Conservation (phyloP, 2,888 invertebrate species). For the Tetramorium bicarinatum region DNA sequence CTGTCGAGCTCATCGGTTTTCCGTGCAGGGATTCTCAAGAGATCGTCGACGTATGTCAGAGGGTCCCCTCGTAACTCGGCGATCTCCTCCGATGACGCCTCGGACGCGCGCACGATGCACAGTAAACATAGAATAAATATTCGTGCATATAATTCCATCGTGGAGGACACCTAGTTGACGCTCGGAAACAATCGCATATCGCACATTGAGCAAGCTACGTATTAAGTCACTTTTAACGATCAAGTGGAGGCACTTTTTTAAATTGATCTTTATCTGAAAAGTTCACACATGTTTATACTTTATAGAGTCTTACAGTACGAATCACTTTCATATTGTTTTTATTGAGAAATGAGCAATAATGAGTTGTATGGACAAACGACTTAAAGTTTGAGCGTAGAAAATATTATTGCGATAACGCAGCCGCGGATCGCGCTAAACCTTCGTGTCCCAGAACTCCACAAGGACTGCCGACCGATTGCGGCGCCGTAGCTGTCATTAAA, state of each 20-base stretch:
- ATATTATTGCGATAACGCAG: background rate
- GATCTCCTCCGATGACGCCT: background rate
- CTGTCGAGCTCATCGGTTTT: background rate
- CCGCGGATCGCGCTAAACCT: slow-evolving; percentile 26
- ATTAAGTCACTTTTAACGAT: background rate
- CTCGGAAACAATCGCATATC: slow-evolving; percentile 10
- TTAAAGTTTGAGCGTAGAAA: background rate
- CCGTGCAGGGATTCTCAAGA: background rate
- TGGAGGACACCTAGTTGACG: slow-evolving; percentile 20
- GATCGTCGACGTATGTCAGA: background rate
- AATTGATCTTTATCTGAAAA: background rate
- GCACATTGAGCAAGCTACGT: background rate
- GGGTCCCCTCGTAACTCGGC: background rate
- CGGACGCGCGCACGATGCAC: slow-evolving; percentile 47
- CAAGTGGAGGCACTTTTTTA: background rate
- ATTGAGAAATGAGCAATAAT: background rate
- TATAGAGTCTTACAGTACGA: background rate
- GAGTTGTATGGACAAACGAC: background rate
- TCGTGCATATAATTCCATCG: slow-evolving; percentile 23
- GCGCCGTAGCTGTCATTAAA: slow-evolving; percentile 74
- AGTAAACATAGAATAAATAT: slow-evolving; percentile 51
- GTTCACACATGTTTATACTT: slow-evolving; percentile 15
- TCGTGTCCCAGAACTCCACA: slow-evolving; percentile 48
- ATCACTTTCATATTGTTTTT: background rate
- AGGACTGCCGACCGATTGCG: slow-evolving; percentile 59